Base-by-base conservation (phyloP, 2,888 invertebrate species). In the Pristionchus exspectatus region DNA sequence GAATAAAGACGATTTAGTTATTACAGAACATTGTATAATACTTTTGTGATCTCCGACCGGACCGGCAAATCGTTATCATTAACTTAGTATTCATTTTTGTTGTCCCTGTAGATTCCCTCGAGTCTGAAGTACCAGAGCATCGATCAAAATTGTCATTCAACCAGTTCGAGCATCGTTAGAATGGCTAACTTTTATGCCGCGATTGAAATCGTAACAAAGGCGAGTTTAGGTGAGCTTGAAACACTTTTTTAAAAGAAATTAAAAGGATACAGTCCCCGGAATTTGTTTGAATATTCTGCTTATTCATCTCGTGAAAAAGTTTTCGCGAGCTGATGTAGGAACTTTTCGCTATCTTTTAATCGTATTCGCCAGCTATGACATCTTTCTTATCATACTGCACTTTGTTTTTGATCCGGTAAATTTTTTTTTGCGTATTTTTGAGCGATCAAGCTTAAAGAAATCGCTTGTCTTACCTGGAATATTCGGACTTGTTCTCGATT, bases 401-500 rank as follows among this genome's bases (percentile, higher is more conserved):
- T 69, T 30, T 33, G 18, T 69, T 3, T 69, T 69, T 7, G 69
- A 69, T 7, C 69, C 69, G 30, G 69, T 69, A 69, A 3, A 3
- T 7, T 18, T 0, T 4, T 18, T 5, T 24, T 5, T 24, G 21
- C n/a, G n/a, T n/a, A n/a, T n/a, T n/a, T n/a, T 27, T 12, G 5
- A 4, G 59, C 5, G 10, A 66, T 21, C 18, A 27, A 27, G 2
- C 24, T 27, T 74, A 7, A 38, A 74, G 74, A 74, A 74, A 38
- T 38, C 74, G 10, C 24, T 74, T 38, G 74, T 74, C 0, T 38
- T 74, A 21, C 74, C 74, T 14, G 74, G 74, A 21, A 74, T 74
- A 21, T 74, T 74, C 10, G 74, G 74, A 1, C 74, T 74, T 7
- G 74, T 74, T 44, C 74, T 74, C 18, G 74, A 74, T 74, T 74